Evolutionary conservation across 2,113 vertebrate genomes (phyloP).

Genomic region (Callopanchax toddi): DNA sequence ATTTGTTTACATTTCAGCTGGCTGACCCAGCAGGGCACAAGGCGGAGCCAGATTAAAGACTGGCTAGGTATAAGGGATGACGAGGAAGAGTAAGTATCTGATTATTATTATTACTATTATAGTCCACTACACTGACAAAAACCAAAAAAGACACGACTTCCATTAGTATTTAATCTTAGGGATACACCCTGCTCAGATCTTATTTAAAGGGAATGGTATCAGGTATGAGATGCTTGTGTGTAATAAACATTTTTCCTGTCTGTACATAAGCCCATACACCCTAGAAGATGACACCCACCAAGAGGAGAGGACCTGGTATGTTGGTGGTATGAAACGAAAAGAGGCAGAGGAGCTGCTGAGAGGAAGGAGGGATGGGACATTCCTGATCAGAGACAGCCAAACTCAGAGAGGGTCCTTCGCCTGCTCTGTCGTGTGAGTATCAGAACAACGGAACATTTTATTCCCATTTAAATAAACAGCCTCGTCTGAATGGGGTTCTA

Average conservation of each 20-base stretch:
- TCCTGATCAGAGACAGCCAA: slow-evolving; percentile 96
- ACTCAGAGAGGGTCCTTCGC: slow-evolving; percentile 92
- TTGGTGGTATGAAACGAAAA: slow-evolving; percentile 90
- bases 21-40: slow-evolving; percentile 94
- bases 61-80: slow-evolving; percentile 90
- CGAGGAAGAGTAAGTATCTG: slow-evolving; percentile 94
- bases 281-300: slow-evolving; percentile 90
- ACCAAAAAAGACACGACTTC: not conserved
- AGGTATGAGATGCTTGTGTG: not conserved
- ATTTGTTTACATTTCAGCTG: slow-evolving; percentile 81
- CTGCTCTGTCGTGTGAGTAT: slow-evolving; percentile 96
- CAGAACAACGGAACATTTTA: not conserved
- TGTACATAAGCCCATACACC: slow-evolving; percentile 80
- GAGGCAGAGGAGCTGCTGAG: slow-evolving; percentile 92
- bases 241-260: not conserved
- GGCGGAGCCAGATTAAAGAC: slow-evolving; percentile 92
- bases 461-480: too few relatives aligned
- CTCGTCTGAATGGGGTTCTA: not conserved
- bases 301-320: slow-evolving; percentile 94
- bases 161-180: not conserved
- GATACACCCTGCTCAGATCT: too few relatives aligned
- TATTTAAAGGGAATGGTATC: not conserved
- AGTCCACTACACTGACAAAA: not conserved
- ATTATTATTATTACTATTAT: slow-evolving; percentile 1
- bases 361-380: slow-evolving; percentile 93